A percentile compares a stretch with the other conserved stretches of the same genome.
These are phyloP conservation scores for Apaloderma vittatum DNA, from an alignment of 2,113 vertebrate species.

Conservation along the genomic window DNA sequence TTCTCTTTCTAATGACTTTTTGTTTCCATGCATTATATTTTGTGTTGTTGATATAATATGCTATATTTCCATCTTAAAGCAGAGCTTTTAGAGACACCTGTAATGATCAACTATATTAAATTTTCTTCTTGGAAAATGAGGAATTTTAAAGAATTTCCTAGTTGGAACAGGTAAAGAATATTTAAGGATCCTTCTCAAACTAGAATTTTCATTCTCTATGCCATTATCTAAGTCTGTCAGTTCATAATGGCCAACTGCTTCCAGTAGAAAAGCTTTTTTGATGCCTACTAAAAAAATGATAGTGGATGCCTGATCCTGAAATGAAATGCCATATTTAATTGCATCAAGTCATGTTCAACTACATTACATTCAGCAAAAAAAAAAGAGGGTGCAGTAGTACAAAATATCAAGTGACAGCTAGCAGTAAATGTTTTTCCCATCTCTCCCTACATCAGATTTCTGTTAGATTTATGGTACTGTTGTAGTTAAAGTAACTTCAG, in stretches of 20 bases:
- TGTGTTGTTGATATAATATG: not conserved
- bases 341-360: not conserved
- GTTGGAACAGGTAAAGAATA: not conserved
- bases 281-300: not conserved
- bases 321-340: not conserved
- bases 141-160: not conserved
- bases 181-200: not conserved
- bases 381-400: no score
- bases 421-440: not conserved
- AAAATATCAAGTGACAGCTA: not conserved
- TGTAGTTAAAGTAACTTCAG: not conserved
- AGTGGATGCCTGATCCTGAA: not conserved
- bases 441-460: not conserved
- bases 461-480: not conserved
- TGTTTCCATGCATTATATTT: not conserved
- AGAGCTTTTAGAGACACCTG: not conserved
- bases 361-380: not conserved
- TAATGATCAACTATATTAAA: not conserved
- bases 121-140: not conserved
- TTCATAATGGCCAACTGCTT: not conserved
- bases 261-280: not conserved
- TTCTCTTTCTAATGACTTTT: not conserved
- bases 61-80: not conserved
- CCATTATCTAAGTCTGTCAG: not conserved
- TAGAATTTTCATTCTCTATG: not conserved